These are phyloP conservation scores for Stramonita haemastoma DNA, from an alignment of 2,888 invertebrate genomes.

Conservation along the genomic window DNA sequence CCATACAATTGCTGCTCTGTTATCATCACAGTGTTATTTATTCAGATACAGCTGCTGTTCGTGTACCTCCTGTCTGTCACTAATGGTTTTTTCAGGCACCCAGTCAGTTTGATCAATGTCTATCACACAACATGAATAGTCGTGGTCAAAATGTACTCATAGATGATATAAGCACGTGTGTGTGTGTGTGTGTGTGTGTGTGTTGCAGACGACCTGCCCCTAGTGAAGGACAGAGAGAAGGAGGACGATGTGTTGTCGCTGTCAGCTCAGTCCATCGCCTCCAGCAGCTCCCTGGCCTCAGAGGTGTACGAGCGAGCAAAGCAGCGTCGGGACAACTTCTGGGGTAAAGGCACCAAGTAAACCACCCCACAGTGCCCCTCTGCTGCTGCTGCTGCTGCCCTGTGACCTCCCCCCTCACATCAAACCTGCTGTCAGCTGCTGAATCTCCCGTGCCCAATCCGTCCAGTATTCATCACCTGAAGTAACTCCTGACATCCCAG, in stretches of 20 bases:
- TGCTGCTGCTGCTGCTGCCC: background rate
- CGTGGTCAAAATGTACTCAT: background rate
- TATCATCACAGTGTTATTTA: too few species aligned
- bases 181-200: too few species aligned
- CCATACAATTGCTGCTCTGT: too few species aligned
- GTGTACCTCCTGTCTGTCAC: too few species aligned
- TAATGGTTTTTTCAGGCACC: too few species aligned
- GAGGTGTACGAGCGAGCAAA: conserved; percentile 71
- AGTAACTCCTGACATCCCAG: too few species aligned
- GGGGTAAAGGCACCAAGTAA: conserved; percentile 56
- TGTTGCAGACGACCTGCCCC: conserved; percentile 1
- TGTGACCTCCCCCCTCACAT: too few species aligned
- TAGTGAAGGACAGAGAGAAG: conserved; percentile 41
- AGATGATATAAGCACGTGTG: too few species aligned
- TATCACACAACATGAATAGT: too few species aligned
- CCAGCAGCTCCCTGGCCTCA: conserved; percentile 74
- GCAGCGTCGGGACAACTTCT: conserved; percentile 67
- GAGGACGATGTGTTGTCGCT: conserved; percentile 64
- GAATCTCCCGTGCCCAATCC: background rate
- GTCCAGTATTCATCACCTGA: conserved; percentile 12
- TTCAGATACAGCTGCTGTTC: too few species aligned
- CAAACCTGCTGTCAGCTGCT: conserved; percentile 1
- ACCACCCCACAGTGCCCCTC: background rate
- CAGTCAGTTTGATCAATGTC: too few species aligned
- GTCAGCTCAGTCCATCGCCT: conserved; percentile 72